Evolutionary conservation across 1,140 invertebrate species (phyloP).

Genomic region (Calliopsis andreniformis): DNA sequence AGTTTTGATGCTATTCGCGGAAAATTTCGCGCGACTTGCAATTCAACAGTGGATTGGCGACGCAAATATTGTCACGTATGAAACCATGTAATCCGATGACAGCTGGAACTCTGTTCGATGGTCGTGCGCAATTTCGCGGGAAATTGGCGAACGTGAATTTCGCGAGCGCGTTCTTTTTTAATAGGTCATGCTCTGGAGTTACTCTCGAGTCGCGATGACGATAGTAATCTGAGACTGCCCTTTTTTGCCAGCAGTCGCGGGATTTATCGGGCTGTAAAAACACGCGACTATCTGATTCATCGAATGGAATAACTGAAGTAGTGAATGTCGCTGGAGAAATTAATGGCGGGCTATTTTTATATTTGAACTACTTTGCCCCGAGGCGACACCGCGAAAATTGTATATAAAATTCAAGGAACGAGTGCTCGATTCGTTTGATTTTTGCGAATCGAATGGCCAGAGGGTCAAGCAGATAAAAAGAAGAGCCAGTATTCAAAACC

Average conservation of each 20-base stretch:
- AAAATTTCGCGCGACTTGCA: neutral
- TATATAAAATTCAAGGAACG: too few relatives aligned
- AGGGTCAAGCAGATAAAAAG: neutral
- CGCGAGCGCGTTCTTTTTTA: too few relatives aligned
- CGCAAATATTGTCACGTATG: neutral
- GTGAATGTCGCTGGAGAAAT: too few relatives aligned
- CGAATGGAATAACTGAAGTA: slow-evolving; percentile 20
- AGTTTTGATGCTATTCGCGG: neutral
- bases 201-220: neutral
- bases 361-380: too few relatives aligned
- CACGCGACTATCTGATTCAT: slow-evolving; percentile 32
- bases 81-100: neutral
- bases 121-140: too few relatives aligned
- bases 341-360: too few relatives aligned
- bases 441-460: too few relatives aligned
- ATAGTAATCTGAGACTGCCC: slow-evolving; percentile 1
- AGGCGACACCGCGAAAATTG: too few relatives aligned
- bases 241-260: neutral
- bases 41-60: slow-evolving; percentile 7
- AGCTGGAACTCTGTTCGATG: too few relatives aligned
- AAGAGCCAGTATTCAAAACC: neutral
- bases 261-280: slow-evolving; percentile 28
- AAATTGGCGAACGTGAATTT: too few relatives aligned
- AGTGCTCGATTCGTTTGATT: too few relatives aligned
- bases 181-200: neutral